Evolutionary conservation across 92 coral and sea anemone species (phyloP).

Genomic region (Epizoanthus fatuus): DNA sequence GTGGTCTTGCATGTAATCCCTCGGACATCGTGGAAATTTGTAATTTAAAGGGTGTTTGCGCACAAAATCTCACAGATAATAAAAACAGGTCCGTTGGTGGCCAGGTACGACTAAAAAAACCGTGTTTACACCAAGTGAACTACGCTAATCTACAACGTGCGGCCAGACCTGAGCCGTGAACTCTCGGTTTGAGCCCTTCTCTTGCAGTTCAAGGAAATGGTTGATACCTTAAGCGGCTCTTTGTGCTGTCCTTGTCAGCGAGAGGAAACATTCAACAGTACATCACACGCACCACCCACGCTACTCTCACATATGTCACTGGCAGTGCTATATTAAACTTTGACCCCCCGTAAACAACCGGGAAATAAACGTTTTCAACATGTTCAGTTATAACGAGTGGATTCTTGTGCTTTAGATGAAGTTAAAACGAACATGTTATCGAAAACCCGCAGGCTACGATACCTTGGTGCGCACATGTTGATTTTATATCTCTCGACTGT

Average conservation of each 20-base stretch:
- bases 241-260: background rate
- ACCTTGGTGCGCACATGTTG: no score
- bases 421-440: no score
- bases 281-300: conserved; percentile 17
- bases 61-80: background rate
- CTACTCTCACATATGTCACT: background rate
- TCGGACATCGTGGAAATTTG: background rate
- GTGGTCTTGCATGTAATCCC: background rate
- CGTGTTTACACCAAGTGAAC: no score
- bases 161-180: background rate
- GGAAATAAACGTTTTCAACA: background rate
- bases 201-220: conserved; percentile 8
- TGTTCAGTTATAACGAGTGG: background rate
- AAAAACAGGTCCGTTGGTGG: background rate
- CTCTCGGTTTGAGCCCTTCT: background rate
- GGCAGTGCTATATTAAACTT: conserved; percentile 10
- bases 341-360: conserved; percentile 18
- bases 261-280: conserved; percentile 1
- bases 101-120: no score
- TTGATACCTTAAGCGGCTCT: conserved; percentile 7
- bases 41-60: background rate
- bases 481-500: no score
- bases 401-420: no score
- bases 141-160: no score
- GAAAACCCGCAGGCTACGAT: no score